Conservation (phyloP, 2,888 invertebrate genomes). For the Mamestra brassicae region DNA sequence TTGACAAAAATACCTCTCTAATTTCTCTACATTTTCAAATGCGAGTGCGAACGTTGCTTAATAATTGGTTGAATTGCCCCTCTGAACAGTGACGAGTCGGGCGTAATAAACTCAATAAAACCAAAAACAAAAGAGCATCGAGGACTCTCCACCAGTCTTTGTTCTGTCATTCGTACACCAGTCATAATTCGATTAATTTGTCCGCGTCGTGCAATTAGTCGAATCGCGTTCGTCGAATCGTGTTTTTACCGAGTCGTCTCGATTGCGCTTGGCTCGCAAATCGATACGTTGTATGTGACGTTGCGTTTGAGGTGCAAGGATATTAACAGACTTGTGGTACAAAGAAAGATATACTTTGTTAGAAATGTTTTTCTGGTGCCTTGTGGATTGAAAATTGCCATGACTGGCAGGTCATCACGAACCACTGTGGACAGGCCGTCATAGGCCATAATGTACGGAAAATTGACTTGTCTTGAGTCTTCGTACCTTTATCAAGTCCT, state of each 20-base stretch:
- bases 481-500: no score
- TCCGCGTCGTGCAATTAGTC: slow-evolving; percentile 75
- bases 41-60: no score
- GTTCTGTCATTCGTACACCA: slow-evolving; percentile 53
- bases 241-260: slow-evolving; percentile 70
- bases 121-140: slow-evolving; percentile 27
- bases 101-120: not conserved
- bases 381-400: no score
- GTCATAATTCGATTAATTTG: slow-evolving; percentile 80
- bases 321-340: slow-evolving; percentile 64
- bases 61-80: no score
- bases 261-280: slow-evolving; percentile 70
- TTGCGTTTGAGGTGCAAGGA: slow-evolving; percentile 73
- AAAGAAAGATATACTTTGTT: slow-evolving; percentile 4
- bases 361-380: not conserved
- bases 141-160: slow-evolving; percentile 51
- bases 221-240: slow-evolving; percentile 63
- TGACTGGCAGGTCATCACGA: not conserved
- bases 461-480: no score
- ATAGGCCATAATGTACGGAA: no score
- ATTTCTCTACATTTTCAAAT: no score
- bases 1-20: no score
- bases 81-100: no score
- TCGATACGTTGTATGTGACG: slow-evolving; percentile 69
- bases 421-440: no score